Base-by-base conservation (phyloP, 2,888 invertebrate species). In the Agrochola lychnidis region DNA sequence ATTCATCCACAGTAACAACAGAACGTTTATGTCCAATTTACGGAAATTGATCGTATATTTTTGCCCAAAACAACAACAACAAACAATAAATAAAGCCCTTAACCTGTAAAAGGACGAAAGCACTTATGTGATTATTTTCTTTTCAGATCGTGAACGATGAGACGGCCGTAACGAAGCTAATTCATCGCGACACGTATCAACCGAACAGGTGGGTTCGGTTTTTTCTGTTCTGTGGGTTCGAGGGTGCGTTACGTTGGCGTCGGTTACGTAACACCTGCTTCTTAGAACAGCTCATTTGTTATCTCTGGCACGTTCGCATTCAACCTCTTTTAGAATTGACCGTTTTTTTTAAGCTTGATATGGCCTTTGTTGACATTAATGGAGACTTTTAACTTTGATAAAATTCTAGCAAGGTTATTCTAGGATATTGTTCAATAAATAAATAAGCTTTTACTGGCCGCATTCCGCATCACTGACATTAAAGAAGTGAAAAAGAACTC, bases 81-180 rank as follows among this genome's bases (percentile, higher is more conserved):
- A 79, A 84, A 81, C 85, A 57, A 82, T 69, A 84, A 80, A 75
- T 63, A 75, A 73, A n/a, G 45, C 12, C 56, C 59, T 9, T 12
- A 74, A 68, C 80, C 25, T 74, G 63, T 70, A 70, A 76, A 80
- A 76, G 59, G 67, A 85, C 72, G 67, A 85, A 81, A 76, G 72
- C 82, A 76, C 83, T 85, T 85, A 83, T 59, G 78, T 85, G 76
- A 81, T 81, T 74, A 77, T 81, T 86, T 87, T 81, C 88, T 83
- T 81, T 92, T 91, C 93, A 93, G 93, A 90, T 91, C 68, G 75
- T 71, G 81, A 78, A 91, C 84, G 85, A 94, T 94, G 94, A 90
- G 86, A 87, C 88, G 74, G 82, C 93, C 92, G 89, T 93, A 92
- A 92, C 90, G 86, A 79, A 83, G 82, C 76, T 76, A 86, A 86